Percentiles rank a stretch among this genome's conserved stretches.
Evolutionary conservation across 1,140 invertebrate genomes (phyloP).

Genomic region (Trachymyrmex septentrionalis): DNA sequence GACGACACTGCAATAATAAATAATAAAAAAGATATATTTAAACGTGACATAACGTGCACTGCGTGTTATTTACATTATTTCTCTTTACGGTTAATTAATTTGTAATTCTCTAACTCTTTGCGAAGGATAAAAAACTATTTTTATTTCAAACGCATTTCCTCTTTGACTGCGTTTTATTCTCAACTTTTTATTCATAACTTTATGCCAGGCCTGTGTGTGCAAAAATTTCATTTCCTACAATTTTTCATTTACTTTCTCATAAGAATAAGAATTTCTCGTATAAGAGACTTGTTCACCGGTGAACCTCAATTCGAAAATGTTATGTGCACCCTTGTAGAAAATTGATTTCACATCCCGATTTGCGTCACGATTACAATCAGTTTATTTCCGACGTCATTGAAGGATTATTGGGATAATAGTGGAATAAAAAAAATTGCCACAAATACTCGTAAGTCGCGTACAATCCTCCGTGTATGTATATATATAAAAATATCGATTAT

Average conservation of each 20-base stretch:
- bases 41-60: background rate
- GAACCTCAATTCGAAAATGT: background rate
- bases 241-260: background rate
- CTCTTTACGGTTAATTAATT: background rate
- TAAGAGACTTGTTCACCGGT: background rate
- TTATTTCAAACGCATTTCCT: background rate
- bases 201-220: background rate
- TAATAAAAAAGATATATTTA: background rate
- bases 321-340: background rate
- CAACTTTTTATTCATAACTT: conserved; percentile 13
- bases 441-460: conserved; percentile 6
- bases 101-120: background rate
- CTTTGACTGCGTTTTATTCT: background rate
- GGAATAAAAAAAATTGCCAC: background rate
- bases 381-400: background rate
- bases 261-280: background rate
- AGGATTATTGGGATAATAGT: conserved; percentile 5
- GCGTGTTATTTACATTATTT: background rate
- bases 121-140: conserved; percentile 4
- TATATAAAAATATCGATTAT: no score
- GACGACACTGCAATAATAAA: background rate
- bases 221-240: conserved; percentile 36
- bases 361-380: conserved; percentile 14
- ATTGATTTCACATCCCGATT: conserved; percentile 3
- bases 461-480: background rate